Evolutionary conservation across 2,888 invertebrate species (phyloP).

Genomic region (Drosophila neonasuta): DNA sequence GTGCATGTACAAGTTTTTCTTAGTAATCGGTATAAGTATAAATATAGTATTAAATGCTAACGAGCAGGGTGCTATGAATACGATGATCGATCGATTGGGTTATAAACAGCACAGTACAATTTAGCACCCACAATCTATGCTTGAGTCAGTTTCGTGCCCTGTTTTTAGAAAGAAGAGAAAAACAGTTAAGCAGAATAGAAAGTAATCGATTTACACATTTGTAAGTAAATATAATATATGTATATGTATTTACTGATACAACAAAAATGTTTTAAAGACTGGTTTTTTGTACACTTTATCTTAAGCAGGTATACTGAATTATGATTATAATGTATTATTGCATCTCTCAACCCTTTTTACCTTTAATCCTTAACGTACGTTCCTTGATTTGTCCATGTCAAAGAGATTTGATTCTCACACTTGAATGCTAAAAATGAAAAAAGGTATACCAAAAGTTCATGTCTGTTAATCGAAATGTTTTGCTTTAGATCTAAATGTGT

Average conservation of each 20-base stretch:
- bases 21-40: conserved; percentile 1
- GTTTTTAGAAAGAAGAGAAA: not conserved
- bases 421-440: conserved; percentile 10
- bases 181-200: conserved; percentile 23
- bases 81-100: conserved; percentile 2
- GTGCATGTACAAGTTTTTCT: conserved; percentile 26
- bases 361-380: not conserved
- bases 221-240: conserved; percentile 28
- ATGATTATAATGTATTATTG: conserved; percentile 33
- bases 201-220: conserved; percentile 43
- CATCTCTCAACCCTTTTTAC: conserved; percentile 16
- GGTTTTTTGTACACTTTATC: conserved; percentile 81
- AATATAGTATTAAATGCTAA: conserved; percentile 24
- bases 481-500: conserved; percentile 5
- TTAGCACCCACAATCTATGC: conserved; percentile 4
- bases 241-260: conserved; percentile 48
- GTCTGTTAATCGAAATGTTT: conserved; percentile 2
- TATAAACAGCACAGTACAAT: conserved; percentile 10
- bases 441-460: conserved; percentile 36
- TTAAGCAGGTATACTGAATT: conserved; percentile 67
- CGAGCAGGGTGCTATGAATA: conserved; percentile 38
- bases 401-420: conserved; percentile 16
- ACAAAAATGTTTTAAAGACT: conserved; percentile 79
- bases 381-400: conserved; percentile 14
- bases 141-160: conserved; percentile 25